Evolutionary conservation across 2,113 vertebrate genomes (phyloP).

Genomic region (Lutjanus erythropterus): DNA sequence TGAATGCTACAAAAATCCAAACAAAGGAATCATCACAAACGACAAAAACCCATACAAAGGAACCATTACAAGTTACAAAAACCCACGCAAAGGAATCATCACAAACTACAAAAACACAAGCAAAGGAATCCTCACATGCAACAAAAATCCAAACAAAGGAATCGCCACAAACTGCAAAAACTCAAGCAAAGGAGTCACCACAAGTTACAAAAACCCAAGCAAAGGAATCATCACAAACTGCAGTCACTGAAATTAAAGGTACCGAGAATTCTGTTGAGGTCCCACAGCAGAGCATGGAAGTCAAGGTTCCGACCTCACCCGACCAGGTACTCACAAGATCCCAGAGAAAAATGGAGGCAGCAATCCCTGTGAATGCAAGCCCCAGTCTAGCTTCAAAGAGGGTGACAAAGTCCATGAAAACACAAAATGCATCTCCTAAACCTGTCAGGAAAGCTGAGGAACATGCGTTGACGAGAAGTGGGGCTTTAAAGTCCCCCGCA

Average conservation of each 20-base stretch:
- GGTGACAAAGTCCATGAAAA: constrained; percentile 40
- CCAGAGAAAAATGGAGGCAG: constrained; percentile 82
- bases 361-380: constrained; percentile 43
- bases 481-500: constrained; percentile 34
- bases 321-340: constrained; percentile 87
- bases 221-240: constrained; percentile 60
- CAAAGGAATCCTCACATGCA: constrained; percentile 70
- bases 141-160: constrained; percentile 72
- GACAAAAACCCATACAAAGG: constrained; percentile 70
- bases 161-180: constrained; percentile 61
- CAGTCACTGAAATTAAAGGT: constrained; percentile 51
- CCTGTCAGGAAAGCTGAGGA: constrained; percentile 59
- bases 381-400: constrained; percentile 67
- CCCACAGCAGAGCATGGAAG: constrained; percentile 47
- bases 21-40: constrained; percentile 59
- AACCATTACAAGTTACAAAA: constrained; percentile 67
- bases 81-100: constrained; percentile 71
- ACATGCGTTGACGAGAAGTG: constrained; percentile 47
- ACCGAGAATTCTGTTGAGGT: constrained; percentile 35
- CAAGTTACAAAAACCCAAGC: too few relatives aligned
- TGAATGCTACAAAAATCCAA: constrained; percentile 59
- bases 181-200: constrained; percentile 74
- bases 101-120: constrained; percentile 62
- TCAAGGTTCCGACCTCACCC: constrained; percentile 57
- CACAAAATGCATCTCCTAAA: constrained; percentile 38